Base-by-base conservation (phyloP, 2,113 vertebrate species). In the Miniopterus natalensis region DNA sequence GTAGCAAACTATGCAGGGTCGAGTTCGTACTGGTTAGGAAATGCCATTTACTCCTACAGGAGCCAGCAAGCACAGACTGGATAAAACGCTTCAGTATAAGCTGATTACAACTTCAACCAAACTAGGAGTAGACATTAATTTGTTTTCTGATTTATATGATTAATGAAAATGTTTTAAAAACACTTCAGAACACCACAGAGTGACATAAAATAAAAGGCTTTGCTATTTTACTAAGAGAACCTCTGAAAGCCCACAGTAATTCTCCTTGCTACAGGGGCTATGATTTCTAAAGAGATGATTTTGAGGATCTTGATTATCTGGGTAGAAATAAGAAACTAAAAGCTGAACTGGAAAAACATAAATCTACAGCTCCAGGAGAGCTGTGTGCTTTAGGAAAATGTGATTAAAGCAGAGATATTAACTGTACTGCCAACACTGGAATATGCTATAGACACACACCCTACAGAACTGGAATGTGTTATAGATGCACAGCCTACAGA, bases 61-160 rank as follows among this genome's bases (percentile, higher is more conserved):
- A 83, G 6, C 70, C 21, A 42, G 31, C 45, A 84, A 17, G 15
- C n/a, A 86, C 8, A 90, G 85, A 55, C 10, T 61, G 17, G 51
- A 40, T 18, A 61, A 79, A 78, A 63, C 7, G 17, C 13, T 61
- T 55, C 45, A 49, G 74, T 66, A 21, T 42, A 59, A 80, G 36
- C 25, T 27, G 83, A 91, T 70, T 42, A 27, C 42, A 70, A 45
- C 21, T 36, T 85, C 10, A 63, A 51, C 6, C 55, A 93, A 92
- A 65, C 36, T 79, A 85, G 71, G 18, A 86, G 36, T 1, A 51
- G 45, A 70, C 7, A 45, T 55, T 42, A 9, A 45, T 45, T 61
- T 88, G 10, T 95, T 47, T 79, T 95, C 45, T 88, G 74, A 81
- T 42, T 68, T 90, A 42, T 42, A 73, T 31, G 40, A 87, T 47